Conservation (phyloP, 2,797 vertebrate species). For the Propithecus deckenii region DNA sequence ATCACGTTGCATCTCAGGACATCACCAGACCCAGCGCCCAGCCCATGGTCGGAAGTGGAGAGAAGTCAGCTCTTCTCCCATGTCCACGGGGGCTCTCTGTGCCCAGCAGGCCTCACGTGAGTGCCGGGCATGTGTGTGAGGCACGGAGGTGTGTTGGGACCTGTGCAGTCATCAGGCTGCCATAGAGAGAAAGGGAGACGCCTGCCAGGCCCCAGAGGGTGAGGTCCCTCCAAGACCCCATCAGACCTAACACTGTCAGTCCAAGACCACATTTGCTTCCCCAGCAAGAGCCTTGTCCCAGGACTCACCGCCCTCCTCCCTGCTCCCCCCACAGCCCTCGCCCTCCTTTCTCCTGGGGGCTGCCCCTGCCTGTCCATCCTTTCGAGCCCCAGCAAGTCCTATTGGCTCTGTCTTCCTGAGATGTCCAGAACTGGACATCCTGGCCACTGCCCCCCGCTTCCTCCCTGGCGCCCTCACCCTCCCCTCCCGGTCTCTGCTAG, state of each 20-base stretch:
- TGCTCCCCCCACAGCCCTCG: neutral
- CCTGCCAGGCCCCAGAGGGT: neutral
- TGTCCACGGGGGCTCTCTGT: fast-evolving
- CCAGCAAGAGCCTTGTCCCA: neutral
- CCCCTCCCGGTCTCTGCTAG: neutral
- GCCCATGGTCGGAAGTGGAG: fast-evolving
- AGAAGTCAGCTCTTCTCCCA: fast-evolving
- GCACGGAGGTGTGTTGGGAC: neutral
- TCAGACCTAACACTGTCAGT: neutral
- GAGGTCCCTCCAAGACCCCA: fast-evolving
- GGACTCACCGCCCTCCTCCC: neutral
- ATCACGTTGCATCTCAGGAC: neutral
- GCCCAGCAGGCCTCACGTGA: neutral
- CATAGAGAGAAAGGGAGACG: fast-evolving
- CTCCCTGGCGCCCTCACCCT: neutral
- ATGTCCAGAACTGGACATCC: fast-evolving
- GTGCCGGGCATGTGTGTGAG: fast-evolving
- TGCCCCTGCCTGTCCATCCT: neutral
- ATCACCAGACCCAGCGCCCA: fast-evolving
- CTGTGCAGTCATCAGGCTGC: neutral
- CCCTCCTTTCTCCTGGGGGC: neutral
- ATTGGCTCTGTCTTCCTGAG: neutral
- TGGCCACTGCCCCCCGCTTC: fast-evolving
- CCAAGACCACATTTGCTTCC: neutral
- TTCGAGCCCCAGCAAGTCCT: neutral